Base-by-base conservation (phyloP, 1,140 invertebrate genomes). In the Drosophila malerkotliana region DNA sequence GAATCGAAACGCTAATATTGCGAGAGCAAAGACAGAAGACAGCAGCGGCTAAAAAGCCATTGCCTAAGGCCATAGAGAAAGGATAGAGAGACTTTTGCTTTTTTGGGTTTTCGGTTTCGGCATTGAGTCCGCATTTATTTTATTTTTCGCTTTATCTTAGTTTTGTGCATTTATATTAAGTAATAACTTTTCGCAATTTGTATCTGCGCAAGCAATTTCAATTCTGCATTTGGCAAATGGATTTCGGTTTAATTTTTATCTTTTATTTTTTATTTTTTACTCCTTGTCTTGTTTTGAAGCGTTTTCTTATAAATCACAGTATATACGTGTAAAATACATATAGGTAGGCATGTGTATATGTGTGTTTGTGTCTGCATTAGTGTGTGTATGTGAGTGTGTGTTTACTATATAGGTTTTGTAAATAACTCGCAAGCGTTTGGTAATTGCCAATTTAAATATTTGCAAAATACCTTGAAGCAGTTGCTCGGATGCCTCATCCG, bases 301-400 rank as follows among this genome's bases (percentile, higher is more conserved):
- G 82, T 87, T 87, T 85, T 88, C 83, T 88, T 87, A 87, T 87
- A 83, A 87, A 87, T 87, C 83, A 87, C 83, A 87, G 83, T 87
- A 87, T 83, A 87, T 88, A 83, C 76, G 83, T 87, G 83, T 87
- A 87, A 82, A 87, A 85, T 87, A 87, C 79, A 88, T 87, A 87
- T 79, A 79, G 45, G 69, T 56, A 74, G 60, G 71, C 57, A 32
- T 53, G 71, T 72, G 18, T 59, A 56, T 63, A 21, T 53, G 71
- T 72, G 24, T 59, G 60, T 63, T 32, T 72, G 52, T 67, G 34
- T 52, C 64, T 54, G 37, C 21, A 1, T 21, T 26, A 56, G 60
- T 63, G 45, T 72, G 64, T 58, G 30, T 62, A 32, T 79, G 47
- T 63, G 21, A 56, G 56, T 63, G 34, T 72, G 52, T 67, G 41